These are phyloP conservation scores for Mya arenaria DNA, from an alignment of 1,140 invertebrate species.

Conservation along the genomic window DNA sequence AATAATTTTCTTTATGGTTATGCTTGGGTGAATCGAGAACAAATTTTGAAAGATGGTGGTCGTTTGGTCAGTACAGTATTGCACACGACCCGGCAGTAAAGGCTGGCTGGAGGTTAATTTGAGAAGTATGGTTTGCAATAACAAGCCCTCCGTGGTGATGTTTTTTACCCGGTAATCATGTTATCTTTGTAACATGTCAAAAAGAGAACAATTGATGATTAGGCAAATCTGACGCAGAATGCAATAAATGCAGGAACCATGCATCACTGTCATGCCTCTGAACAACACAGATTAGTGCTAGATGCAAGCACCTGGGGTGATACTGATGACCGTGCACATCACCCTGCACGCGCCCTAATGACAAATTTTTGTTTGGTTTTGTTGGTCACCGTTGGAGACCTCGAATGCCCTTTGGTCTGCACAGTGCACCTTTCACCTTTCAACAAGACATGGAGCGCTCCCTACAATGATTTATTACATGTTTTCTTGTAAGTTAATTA, in stretches of 20 bases:
- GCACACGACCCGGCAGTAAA: constrained; percentile 37
- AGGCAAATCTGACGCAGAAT: constrained; percentile 29
- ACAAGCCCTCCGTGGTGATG: not conserved
- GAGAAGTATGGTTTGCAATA: constrained; percentile 26
- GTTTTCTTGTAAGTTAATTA: too few relatives aligned
- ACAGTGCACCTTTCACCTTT: too few relatives aligned
- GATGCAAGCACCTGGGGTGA: constrained; percentile 34
- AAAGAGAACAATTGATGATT: constrained; percentile 14
- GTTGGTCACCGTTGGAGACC: too few relatives aligned
- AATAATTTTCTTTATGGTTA: constrained; percentile 55
- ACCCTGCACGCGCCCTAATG: not conserved
- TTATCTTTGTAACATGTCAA: constrained; percentile 29
- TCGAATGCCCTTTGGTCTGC: too few relatives aligned
- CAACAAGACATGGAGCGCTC: too few relatives aligned
- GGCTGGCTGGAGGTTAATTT: constrained; percentile 39
- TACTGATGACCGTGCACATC: constrained; percentile 20
- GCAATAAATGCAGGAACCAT: constrained; percentile 37
- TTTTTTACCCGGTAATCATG: constrained; percentile 29
- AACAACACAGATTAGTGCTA: constrained; percentile 29
- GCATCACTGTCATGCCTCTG: constrained; percentile 49
- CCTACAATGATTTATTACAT: too few relatives aligned
- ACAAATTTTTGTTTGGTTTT: too few relatives aligned
- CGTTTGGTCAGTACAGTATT: constrained; percentile 39
- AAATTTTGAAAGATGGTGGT: constrained; percentile 51
- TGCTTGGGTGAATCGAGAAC: constrained; percentile 35